Evolutionary conservation across 2,888 invertebrate genomes (phyloP).

Genomic region (Eudasyphora cyanicolor): DNA sequence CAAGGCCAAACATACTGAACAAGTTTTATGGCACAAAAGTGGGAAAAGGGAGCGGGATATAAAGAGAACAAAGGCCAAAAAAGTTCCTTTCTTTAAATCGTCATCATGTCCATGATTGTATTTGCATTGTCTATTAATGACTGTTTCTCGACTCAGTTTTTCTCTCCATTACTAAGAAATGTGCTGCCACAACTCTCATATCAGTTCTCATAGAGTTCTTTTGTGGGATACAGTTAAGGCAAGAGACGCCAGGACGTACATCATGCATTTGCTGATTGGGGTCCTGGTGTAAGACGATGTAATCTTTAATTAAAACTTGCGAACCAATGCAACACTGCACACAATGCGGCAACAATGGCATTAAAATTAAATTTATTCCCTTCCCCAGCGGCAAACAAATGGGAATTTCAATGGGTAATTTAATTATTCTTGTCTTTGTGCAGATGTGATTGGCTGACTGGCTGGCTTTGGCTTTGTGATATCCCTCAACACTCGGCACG

Average conservation of each 20-base stretch:
- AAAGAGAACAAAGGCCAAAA: constrained; percentile 32
- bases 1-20: not conserved
- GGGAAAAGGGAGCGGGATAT: not conserved
- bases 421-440: not conserved
- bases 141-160: constrained; percentile 5
- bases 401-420: not conserved
- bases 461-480: too few species aligned
- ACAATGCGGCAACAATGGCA: constrained; percentile 1
- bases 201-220: not conserved
- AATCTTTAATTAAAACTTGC: constrained; percentile 19
- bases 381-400: not conserved
- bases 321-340: not conserved
- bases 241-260: not conserved
- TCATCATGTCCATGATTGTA: constrained; percentile 51
- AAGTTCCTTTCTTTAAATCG: constrained; percentile 54
- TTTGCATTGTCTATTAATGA: constrained; percentile 57
- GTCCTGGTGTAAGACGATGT: not conserved
- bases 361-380: constrained; percentile 7
- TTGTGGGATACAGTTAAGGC: not conserved
- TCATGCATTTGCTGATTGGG: not conserved
- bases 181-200: not conserved
- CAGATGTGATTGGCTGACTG: not conserved
- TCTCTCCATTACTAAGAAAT: not conserved
- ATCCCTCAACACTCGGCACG: too few species aligned
- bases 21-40: not conserved